A percentile compares a stretch with the other conserved stretches of the same genome.
These are phyloP conservation scores for Antheraea yamamai DNA, from an alignment of 2,888 invertebrate genomes.

Conservation along the genomic window DNA sequence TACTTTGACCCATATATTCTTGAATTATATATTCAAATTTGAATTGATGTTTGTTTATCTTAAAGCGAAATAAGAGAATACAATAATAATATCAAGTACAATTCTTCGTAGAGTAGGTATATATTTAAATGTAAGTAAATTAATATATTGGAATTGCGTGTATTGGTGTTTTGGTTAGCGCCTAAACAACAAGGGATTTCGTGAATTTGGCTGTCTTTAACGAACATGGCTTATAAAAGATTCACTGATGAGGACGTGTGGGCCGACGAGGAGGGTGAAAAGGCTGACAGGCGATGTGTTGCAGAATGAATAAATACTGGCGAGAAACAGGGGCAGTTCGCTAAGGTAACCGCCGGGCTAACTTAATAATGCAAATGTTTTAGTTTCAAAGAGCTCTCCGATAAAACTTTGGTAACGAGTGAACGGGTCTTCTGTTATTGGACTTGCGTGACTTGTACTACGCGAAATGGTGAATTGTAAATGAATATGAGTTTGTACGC, in stretches of 20 bases:
- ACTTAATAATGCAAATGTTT: conserved; percentile 70
- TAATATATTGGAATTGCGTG: conserved; percentile 46
- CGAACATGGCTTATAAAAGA: conserved; percentile 69
- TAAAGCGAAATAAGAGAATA: background rate
- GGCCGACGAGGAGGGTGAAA: conserved; percentile 67
- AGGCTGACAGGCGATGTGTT: conserved; percentile 76
- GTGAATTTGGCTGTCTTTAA: conserved; percentile 79
- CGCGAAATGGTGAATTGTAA: conserved; percentile 67
- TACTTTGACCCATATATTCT: background rate
- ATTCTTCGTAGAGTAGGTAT: background rate
- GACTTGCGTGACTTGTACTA: conserved; percentile 40
- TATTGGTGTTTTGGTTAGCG: conserved; percentile 69
- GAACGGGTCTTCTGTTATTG: conserved; percentile 46
- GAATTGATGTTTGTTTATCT: background rate
- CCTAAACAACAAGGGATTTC: conserved; percentile 59
- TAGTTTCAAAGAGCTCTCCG: conserved; percentile 32
- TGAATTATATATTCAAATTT: background rate
- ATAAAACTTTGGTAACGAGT: conserved; percentile 19
- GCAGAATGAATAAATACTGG: conserved; percentile 81
- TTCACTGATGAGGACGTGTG: conserved; percentile 72
- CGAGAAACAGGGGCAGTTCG: conserved; percentile 80
- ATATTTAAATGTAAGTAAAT: background rate
- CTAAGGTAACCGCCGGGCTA: conserved; percentile 64
- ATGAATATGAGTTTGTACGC: conserved; percentile 54
- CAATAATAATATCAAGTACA: background rate